Percentiles rank a stretch among this genome's conserved stretches.
Evolutionary conservation across 2,888 invertebrate genomes (phyloP).

Genomic region (Leucoma salicis): DNA sequence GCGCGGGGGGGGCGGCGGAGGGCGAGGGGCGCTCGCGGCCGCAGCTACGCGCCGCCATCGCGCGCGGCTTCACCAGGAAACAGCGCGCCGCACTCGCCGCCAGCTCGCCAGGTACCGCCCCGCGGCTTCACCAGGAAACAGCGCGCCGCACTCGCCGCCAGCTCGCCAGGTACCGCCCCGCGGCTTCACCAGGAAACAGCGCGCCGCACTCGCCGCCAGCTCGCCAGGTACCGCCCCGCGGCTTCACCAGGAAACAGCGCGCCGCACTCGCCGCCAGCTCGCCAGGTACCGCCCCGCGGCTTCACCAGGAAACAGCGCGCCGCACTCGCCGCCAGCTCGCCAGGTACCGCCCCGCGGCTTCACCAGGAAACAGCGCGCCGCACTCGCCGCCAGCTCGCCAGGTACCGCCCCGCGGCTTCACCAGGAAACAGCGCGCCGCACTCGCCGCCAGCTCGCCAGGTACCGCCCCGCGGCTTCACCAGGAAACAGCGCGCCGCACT

Average conservation of each 20-base stretch:
- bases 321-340: not conserved
- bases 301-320: not conserved
- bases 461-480: no score
- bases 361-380: not conserved
- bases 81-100: constrained; percentile 1
- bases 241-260: constrained; percentile 2
- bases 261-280: constrained; percentile 6
- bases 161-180: constrained; percentile 62
- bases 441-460: not conserved
- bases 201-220: constrained; percentile 4
- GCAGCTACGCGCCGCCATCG: constrained; percentile 84
- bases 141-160: constrained; percentile 1
- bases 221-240: constrained; percentile 73
- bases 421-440: not conserved
- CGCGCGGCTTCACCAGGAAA: constrained; percentile 65
- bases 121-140: constrained; percentile 54
- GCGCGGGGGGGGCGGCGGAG: constrained; percentile 11
- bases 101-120: constrained; percentile 48
- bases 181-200: constrained; percentile 41
- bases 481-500: not conserved
- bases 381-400: not conserved
- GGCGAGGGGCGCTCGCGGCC: constrained; percentile 66
- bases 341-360: no score
- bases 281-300: no score
- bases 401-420: no score